These are phyloP conservation scores for Apostichopus parvimensis DNA, from an alignment of 35 echinoderm and acorn worm species.

Conservation along the genomic window DNA sequence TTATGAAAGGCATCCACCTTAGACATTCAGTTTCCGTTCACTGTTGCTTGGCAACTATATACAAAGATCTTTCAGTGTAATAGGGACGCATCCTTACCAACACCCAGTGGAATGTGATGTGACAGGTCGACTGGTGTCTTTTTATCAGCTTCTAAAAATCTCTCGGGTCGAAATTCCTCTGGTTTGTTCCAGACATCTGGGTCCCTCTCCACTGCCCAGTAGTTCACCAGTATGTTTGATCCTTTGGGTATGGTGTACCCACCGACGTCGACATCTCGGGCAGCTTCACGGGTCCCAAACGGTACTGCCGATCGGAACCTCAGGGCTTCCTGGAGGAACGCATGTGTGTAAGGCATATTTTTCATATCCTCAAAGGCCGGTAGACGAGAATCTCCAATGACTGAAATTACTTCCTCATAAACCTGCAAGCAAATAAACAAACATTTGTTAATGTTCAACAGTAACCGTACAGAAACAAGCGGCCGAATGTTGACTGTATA, in stretches of 20 bases:
- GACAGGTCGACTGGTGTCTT: neutral
- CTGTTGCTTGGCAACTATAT: no score
- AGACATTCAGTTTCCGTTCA: no score
- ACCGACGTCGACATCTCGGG: neutral
- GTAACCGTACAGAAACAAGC: no score
- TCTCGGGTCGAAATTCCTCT: neutral
- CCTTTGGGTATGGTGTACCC: conserved; percentile 30
- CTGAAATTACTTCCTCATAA: neutral
- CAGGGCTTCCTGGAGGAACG: conserved; percentile 6
- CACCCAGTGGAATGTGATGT: conserved; percentile 1
- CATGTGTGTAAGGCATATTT: conserved; percentile 2
- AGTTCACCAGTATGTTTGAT: neutral
- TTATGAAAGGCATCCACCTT: no score
- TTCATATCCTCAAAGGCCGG: neutral
- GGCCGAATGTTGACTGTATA: no score
- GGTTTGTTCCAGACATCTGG: conserved; percentile 6
- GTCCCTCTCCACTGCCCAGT: conserved; percentile 3
- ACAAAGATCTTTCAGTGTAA: neutral
- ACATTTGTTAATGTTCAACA: no score
- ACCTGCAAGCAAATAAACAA: neutral
- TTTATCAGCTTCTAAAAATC: conserved; percentile 5
- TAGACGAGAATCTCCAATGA: neutral
- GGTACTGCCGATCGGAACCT: conserved; percentile 9
- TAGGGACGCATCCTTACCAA: neutral
- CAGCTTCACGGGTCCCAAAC: neutral